Percentiles rank a stretch among this genome's conserved stretches.
Conservation (phyloP, 2,113 vertebrate species). For the Chaetops frenatus region DNA sequence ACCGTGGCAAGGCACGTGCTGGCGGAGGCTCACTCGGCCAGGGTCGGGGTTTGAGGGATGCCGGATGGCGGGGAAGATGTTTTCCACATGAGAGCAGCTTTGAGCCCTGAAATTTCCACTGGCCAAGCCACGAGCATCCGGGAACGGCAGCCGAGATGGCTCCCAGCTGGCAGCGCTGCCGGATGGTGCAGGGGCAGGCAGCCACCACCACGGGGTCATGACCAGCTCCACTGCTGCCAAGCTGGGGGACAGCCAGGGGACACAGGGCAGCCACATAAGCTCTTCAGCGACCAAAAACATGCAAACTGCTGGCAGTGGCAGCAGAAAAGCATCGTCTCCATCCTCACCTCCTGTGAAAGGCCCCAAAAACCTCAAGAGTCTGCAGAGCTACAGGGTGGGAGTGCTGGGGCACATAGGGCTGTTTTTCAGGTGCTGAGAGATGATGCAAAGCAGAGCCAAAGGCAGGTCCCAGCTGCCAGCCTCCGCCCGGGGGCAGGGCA, state of each 20-base stretch:
- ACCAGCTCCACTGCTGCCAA: not conserved
- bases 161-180: not conserved
- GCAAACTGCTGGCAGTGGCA: not conserved
- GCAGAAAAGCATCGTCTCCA: not conserved
- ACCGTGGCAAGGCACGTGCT: not conserved
- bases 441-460: not conserved
- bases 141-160: not conserved
- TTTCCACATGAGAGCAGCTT: slow-evolving; percentile 22
- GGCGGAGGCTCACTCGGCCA: rapidly evolving
- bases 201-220: not conserved
- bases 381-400: not conserved
- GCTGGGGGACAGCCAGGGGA: slow-evolving; percentile 42
- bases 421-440: not conserved
- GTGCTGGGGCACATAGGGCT: not conserved
- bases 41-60: not conserved
- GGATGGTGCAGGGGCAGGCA: not conserved
- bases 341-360: not conserved
- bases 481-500: not conserved
- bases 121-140: not conserved
- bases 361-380: not conserved
- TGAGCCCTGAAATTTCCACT: not conserved
- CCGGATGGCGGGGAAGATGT: not conserved
- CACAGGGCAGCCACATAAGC: not conserved
- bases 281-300: not conserved
- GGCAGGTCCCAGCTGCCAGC: not conserved